Evolutionary conservation across 2,888 invertebrate species (phyloP).

Genomic region (Limenitis camilla): DNA sequence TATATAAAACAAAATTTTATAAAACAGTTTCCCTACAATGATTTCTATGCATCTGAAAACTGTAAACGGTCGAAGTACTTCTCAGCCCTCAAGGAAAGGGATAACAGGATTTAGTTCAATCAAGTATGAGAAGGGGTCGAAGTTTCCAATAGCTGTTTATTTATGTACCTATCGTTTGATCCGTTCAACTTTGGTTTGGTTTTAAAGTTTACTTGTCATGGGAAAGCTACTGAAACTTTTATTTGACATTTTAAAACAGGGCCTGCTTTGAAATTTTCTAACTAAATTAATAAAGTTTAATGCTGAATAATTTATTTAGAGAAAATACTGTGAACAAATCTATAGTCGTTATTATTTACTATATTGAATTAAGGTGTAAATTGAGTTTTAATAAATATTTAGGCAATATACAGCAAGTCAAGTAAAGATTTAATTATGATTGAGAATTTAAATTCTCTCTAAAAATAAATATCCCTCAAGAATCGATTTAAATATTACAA

Average conservation of each 20-base stretch:
- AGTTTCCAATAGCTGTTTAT: constrained; percentile 31
- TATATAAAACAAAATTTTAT: background rate
- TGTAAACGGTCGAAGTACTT: constrained; percentile 30
- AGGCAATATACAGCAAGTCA: too few species aligned
- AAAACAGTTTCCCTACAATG: background rate
- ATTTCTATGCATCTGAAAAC: constrained; percentile 23
- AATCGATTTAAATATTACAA: too few species aligned
- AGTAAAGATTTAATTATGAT: too few species aligned
- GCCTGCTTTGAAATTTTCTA: too few species aligned
- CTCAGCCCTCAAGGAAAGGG: constrained; percentile 29
- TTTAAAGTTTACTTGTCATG: constrained; percentile 13
- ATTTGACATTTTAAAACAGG: background rate
- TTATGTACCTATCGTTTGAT: constrained; percentile 30
- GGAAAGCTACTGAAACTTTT: background rate
- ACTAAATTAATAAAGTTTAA: too few species aligned
- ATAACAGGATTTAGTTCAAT: constrained; percentile 34
- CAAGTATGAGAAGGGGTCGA: constrained; percentile 31
- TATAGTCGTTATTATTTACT: too few species aligned
- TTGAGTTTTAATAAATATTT: too few species aligned
- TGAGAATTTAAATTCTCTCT: too few species aligned
- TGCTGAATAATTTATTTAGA: too few species aligned
- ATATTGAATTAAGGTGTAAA: too few species aligned
- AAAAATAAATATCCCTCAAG: too few species aligned
- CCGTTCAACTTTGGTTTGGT: constrained; percentile 22
- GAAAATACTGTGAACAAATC: too few species aligned